Evolutionary conservation across 92 coral and sea anemone species (phyloP), one percentile per base, ranked within the genome.

Genomic region (Actinernus sp.): DNA sequence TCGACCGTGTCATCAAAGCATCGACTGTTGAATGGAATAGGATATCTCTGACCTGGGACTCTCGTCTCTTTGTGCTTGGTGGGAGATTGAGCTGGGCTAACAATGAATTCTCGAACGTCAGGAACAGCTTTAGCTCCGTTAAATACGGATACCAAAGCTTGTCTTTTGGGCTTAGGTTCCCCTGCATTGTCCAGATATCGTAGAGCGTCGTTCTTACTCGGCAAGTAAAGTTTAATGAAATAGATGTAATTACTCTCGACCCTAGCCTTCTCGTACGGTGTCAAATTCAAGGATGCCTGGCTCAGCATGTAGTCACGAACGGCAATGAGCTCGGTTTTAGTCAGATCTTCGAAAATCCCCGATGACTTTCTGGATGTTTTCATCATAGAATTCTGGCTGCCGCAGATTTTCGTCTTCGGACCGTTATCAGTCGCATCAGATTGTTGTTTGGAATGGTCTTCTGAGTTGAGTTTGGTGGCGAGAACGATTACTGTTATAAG

Each of bases 311-410:
- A 86, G 38, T 86, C 61, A 26, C 88, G 49, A 1, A 86, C 92
- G 19, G 61, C 78, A 1, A 31, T 40, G 45, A 86, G 60, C 21
- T 86, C 92, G 0, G 49, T 49, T 14, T 45, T 31, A 0, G 80
- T 52, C 41, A 86, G 63, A 61, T 86, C 92, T 19, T 86, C 88
- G 59, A 81, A 81, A 16, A 81, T 50, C 18, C 76, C 88, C 4
- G 61, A 22, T 1, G 88, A 81, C 8, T 63, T 80, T 7, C 71
- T 64, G 21, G 68, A 32, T 0, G 26, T 47, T 27, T 26, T 44
- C 5, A 47, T 21, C 8, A 13, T 24, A 58, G 39, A 14, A 36
- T 7, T 7, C 14, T 36, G 8, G 41, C 41, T 7, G 7, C 41
- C 8, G 41, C 41, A 36, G 41, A 7, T 36, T 36, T 36, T 36